Evolutionary conservation across 2,113 vertebrate genomes (phyloP).

Genomic region (Menura novaehollandiae): DNA sequence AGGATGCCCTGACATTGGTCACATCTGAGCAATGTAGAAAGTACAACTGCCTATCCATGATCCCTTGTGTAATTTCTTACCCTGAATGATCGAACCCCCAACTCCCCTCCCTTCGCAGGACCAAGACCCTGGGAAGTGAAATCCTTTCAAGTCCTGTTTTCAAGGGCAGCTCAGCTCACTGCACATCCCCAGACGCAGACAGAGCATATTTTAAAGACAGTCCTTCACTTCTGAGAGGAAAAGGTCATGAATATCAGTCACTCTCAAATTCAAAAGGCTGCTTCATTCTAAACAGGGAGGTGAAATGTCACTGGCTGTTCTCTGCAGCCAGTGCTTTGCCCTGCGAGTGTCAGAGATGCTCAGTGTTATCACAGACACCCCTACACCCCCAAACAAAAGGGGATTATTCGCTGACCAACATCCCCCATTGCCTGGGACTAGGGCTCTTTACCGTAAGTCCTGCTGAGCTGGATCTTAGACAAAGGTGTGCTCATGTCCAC

Average conservation of each 20-base stretch:
- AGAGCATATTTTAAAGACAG: neutral
- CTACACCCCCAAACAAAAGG: neutral
- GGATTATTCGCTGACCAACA: neutral
- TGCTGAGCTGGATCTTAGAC: neutral
- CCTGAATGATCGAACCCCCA: neutral
- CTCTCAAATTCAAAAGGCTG: neutral
- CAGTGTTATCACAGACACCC: neutral
- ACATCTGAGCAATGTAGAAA: neutral
- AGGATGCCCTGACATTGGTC: neutral
- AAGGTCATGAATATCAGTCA: conserved; percentile 22
- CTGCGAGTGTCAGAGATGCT: neutral
- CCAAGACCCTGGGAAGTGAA: neutral
- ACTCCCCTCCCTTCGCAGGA: neutral
- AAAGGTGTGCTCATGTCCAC: neutral
- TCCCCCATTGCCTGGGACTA: neutral
- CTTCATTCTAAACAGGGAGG: neutral
- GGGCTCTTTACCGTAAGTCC: neutral
- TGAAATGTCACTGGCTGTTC: neutral
- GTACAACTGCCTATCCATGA: neutral
- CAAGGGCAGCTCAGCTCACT: neutral
- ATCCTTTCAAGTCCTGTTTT: neutral
- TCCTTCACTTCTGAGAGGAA: neutral
- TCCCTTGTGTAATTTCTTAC: neutral
- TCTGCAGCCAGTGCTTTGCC: neutral
- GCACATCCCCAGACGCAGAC: neutral